Evolutionary conservation across 2,113 vertebrate species (phyloP).

Genomic region (Elaphurus davidianus): DNA sequence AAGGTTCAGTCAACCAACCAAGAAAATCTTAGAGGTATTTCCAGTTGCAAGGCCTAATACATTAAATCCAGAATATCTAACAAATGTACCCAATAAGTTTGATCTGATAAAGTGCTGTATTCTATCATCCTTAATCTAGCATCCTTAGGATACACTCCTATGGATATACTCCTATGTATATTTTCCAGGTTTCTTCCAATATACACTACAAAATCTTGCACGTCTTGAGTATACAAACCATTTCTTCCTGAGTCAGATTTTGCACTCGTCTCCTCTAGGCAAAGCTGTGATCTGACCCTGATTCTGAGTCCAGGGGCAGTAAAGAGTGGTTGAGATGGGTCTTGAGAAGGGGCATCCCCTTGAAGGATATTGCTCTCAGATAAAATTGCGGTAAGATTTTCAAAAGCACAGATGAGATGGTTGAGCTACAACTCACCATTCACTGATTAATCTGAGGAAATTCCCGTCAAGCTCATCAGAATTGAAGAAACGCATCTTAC

Average conservation of each 20-base stretch:
- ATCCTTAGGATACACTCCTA: background rate
- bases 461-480: background rate
- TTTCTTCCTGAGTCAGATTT: background rate
- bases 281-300: background rate
- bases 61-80: background rate
- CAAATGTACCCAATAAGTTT: background rate
- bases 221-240: background rate
- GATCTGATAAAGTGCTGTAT: background rate
- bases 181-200: background rate
- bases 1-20: background rate
- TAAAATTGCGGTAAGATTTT: background rate
- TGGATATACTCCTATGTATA: background rate
- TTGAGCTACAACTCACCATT: background rate
- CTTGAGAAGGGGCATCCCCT: background rate
- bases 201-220: background rate
- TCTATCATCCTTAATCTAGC: background rate
- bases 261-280: background rate
- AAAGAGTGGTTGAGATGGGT: background rate
- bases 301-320: background rate
- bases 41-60: background rate
- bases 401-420: background rate
- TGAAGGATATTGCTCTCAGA: background rate
- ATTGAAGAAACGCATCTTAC: background rate
- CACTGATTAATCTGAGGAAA: background rate
- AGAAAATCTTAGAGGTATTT: background rate